Conservation (phyloP, 2,797 vertebrate species). For the Merluccius polli region DNA sequence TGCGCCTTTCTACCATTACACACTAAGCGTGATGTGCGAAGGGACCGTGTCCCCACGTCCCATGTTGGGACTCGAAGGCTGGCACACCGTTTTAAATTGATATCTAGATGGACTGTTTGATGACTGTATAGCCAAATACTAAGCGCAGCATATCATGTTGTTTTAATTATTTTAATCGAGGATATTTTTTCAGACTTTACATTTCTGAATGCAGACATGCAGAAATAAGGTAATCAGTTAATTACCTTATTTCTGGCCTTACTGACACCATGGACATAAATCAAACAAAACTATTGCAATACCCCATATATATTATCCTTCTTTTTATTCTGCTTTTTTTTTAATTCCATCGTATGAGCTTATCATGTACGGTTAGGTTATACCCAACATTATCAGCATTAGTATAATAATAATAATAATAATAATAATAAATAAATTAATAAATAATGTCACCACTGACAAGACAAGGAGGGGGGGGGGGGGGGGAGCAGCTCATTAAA, state of each 20-base stretch:
- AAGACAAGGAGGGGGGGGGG: conserved; percentile 30
- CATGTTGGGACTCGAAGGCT: not conserved
- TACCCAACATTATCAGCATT: not conserved
- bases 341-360: not conserved
- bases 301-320: not conserved
- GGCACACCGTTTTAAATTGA: not conserved
- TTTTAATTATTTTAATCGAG: not conserved
- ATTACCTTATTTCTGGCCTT: too few relatives aligned
- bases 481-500: conserved; percentile 21
- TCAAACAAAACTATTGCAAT: not conserved
- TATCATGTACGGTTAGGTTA: not conserved
- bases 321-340: not conserved
- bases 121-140: not conserved
- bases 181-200: not conserved
- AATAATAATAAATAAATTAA: too few relatives aligned
- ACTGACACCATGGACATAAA: not conserved
- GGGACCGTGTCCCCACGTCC: too few relatives aligned
- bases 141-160: not conserved
- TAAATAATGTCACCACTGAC: conserved; percentile 10
- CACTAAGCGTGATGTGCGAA: too few relatives aligned
- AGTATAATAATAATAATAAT: too few relatives aligned
- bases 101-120: not conserved
- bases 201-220: not conserved
- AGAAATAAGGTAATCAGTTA: too few relatives aligned
- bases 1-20: too few relatives aligned